phyloP scores from a whole-genome alignment of 2,888 invertebrate species.

The Eurytoma californica region DNA sequence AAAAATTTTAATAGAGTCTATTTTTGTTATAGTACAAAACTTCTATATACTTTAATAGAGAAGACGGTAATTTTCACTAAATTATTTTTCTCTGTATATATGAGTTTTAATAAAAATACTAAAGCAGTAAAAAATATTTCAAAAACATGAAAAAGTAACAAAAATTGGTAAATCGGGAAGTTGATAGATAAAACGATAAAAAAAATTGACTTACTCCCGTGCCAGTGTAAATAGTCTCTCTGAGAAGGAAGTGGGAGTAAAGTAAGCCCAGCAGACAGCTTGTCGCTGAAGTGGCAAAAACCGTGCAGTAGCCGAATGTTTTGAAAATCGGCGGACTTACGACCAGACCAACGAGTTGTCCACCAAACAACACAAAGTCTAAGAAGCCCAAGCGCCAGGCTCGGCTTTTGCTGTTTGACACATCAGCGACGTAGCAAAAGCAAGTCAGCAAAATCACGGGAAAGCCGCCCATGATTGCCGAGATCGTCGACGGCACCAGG shows the following conservation, averaged over 20 bases:
- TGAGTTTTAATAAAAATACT: no score
- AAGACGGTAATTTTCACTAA: no score
- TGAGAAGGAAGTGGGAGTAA: conserved; percentile 29
- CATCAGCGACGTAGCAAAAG: conserved; percentile 50
- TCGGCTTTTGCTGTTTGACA: conserved; percentile 35
- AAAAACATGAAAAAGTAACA: no score
- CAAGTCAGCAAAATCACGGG: conserved; percentile 46
- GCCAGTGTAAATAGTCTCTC: conserved; percentile 36
- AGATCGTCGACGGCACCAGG: conserved; percentile 36
- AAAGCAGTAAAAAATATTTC: no score
- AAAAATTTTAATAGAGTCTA: no score
- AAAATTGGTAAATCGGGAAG: no score
- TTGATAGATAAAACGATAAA: neutral
- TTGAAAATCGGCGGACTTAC: conserved; percentile 37
- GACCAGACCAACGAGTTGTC: conserved; percentile 46
- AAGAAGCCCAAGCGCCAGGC: conserved; percentile 49
- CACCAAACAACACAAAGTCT: conserved; percentile 47
- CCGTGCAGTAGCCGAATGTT: conserved; percentile 29
- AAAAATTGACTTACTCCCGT: conserved; percentile 12
- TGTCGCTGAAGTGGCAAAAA: conserved; percentile 37
- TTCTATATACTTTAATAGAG: no score
- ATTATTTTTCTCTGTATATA: no score
- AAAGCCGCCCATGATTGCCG: conserved; percentile 53
- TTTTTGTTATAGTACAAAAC: no score
- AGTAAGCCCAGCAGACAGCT: conserved; percentile 36